Evolutionary conservation across 2,113 vertebrate genomes (phyloP).

Genomic region (Eclectus roratus): DNA sequence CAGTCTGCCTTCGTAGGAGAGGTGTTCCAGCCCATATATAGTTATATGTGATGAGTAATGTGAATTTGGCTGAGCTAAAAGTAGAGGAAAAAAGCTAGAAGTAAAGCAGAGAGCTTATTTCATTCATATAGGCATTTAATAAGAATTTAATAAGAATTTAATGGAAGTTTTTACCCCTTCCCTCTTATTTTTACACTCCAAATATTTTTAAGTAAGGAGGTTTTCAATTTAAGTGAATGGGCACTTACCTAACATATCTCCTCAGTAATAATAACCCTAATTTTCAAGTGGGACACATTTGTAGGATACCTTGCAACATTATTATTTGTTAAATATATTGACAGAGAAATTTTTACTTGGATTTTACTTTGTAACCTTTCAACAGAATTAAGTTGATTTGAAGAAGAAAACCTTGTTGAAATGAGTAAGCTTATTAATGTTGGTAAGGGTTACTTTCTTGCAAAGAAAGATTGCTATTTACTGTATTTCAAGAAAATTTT

Average conservation of each 20-base stretch:
- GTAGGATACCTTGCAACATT: neutral
- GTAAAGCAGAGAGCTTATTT: neutral
- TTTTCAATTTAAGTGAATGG: neutral
- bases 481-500: constrained; percentile 11
- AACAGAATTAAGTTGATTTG: neutral
- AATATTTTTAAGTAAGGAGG: neutral
- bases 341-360: neutral
- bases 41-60: neutral
- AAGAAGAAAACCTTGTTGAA: neutral
- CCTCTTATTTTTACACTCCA: neutral
- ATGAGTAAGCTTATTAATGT: neutral
- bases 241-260: neutral
- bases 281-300: neutral
- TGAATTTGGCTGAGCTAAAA: neutral
- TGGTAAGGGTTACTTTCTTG: neutral
- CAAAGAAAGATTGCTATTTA: neutral
- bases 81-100: neutral
- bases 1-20: neutral
- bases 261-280: neutral
- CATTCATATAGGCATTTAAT: neutral
- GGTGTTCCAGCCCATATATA: neutral
- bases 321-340: neutral
- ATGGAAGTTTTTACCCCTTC: neutral
- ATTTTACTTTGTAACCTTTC: neutral
- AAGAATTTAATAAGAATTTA: neutral